Conservation (phyloP, 2,113 vertebrate genomes). For the Phalacrocorax carbo region DNA sequence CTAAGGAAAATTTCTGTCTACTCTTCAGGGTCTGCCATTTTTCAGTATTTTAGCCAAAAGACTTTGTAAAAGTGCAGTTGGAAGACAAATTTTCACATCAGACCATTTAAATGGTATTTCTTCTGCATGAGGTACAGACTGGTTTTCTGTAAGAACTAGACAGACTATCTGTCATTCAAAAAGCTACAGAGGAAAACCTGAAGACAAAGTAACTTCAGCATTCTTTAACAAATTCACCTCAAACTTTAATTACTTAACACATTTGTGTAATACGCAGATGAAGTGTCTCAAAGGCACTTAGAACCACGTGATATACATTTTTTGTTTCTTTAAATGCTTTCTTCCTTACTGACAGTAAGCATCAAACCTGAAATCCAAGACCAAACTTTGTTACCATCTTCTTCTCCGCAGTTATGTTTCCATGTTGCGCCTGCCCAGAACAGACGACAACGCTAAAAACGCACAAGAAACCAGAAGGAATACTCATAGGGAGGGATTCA, state of each 20-base stretch:
- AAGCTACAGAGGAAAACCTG: not conserved
- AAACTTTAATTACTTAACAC: not conserved
- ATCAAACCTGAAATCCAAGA: not conserved
- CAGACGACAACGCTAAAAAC: not conserved
- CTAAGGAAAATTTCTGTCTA: not conserved
- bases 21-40: not conserved
- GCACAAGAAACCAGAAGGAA: not conserved
- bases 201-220: not conserved
- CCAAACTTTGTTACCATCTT: not conserved
- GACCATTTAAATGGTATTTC: not conserved
- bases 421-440: not conserved
- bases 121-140: not conserved
- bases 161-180: not conserved
- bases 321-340: not conserved
- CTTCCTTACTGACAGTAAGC: not conserved
- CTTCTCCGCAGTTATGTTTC: not conserved
- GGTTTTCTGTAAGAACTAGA: not conserved
- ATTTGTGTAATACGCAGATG: not conserved
- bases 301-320: rapidly evolving
- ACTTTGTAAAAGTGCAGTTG: not conserved
- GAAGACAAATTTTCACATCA: not conserved
- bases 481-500: not conserved
- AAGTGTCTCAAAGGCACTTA: not conserved
- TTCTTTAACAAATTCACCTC: not conserved
- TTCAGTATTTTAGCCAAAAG: not conserved